These are phyloP conservation scores for Liparis tanakae DNA, from an alignment of 2,797 vertebrate genomes.

Conservation along the genomic window DNA sequence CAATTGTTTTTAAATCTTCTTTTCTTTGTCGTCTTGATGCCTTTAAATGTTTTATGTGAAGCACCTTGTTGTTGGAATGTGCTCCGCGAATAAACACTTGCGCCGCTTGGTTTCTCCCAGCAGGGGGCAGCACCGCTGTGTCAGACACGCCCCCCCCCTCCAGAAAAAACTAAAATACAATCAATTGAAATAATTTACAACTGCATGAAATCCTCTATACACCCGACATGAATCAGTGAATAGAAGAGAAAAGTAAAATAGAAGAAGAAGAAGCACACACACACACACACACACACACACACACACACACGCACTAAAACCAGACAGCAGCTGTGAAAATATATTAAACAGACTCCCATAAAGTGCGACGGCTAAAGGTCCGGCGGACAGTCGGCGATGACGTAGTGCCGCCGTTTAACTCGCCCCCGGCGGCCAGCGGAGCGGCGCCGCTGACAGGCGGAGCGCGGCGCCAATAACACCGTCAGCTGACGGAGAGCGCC, in stretches of 20 bases:
- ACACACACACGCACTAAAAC: neutral
- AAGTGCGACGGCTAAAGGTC: conserved; percentile 22
- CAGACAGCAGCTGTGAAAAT: conserved; percentile 37
- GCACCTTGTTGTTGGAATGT: too few species aligned
- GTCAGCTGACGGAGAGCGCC: conserved; percentile 65
- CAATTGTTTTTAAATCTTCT: too few species aligned
- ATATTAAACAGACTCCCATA: conserved; percentile 22
- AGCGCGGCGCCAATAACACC: conserved; percentile 58
- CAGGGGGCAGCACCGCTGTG: conserved; percentile 78
- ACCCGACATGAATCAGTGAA: neutral
- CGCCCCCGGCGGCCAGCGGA: conserved; percentile 51
- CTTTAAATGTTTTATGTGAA: too few species aligned
- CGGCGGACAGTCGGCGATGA: conserved; percentile 9
- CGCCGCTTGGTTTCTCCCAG: conserved; percentile 50
- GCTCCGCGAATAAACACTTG: conserved; percentile 6
- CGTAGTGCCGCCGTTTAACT: conserved; percentile 44
- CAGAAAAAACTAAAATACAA: conserved; percentile 1
- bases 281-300: neutral
- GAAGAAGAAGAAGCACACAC: neutral
- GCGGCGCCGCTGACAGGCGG: too few species aligned
- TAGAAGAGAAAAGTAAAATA: neutral
- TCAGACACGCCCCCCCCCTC: neutral
- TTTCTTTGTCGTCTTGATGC: too few species aligned
- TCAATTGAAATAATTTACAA: conserved; percentile 1
- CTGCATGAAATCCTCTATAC: neutral